A percentile compares a stretch with the other conserved stretches of the same genome.
Conservation (phyloP, 2,888 invertebrate species). For the Teleogryllus oceanicus region DNA sequence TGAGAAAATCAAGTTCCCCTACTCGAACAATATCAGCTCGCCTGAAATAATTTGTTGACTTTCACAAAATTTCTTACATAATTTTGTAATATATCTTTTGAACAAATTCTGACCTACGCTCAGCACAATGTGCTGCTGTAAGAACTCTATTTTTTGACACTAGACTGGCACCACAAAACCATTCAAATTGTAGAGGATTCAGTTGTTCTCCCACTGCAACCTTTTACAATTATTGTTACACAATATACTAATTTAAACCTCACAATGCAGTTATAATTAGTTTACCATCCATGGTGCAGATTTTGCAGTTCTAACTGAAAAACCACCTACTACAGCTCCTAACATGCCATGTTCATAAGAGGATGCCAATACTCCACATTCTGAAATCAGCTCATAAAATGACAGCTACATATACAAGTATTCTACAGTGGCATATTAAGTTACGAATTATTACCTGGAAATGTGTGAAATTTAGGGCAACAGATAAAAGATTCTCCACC, state of each 20-base stretch:
- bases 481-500: conserved; percentile 35
- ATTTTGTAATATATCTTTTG: background rate
- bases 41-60: conserved; percentile 30
- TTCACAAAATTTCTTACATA: background rate
- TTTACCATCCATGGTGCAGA: conserved; percentile 40
- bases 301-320: conserved; percentile 37
- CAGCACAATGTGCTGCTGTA: conserved; percentile 41
- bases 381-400: conserved; percentile 27
- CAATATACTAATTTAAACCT: background rate
- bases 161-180: conserved; percentile 40
- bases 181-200: conserved; percentile 31
- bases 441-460: conserved; percentile 2
- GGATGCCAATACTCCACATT: conserved; percentile 34
- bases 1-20: conserved; percentile 39
- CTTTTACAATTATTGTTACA: conserved; percentile 26
- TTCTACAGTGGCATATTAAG: conserved; percentile 34
- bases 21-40: conserved; percentile 38
- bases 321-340: conserved; percentile 37
- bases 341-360: conserved; percentile 30
- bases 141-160: conserved; percentile 37
- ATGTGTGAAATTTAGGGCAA: conserved; percentile 30
- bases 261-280: background rate
- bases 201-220: conserved; percentile 38
- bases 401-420: background rate
- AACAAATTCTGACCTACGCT: conserved; percentile 35